Percentiles rank a stretch among this genome's conserved stretches.
phyloP scores from a whole-genome alignment of 2,888 invertebrate genomes.

The Parapristionchus giblindavisi region DNA sequence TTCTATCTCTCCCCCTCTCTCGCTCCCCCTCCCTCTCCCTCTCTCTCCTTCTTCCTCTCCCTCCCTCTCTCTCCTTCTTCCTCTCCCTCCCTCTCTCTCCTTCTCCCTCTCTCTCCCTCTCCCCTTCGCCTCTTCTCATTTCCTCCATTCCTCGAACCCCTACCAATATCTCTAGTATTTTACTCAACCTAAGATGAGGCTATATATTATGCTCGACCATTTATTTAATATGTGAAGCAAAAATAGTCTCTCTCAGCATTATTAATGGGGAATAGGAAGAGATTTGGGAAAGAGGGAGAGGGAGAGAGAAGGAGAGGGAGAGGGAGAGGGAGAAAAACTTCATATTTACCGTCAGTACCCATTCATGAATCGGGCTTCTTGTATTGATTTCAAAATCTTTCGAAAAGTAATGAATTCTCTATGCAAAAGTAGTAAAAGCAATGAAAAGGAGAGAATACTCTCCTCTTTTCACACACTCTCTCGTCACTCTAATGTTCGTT shows the following conservation, averaged over 20 bases:
- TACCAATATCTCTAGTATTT: too few relatives aligned
- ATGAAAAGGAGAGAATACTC: too few relatives aligned
- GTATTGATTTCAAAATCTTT: neutral
- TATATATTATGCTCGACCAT: too few relatives aligned
- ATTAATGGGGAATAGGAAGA: neutral
- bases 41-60: conserved; percentile 5
- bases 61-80: conserved; percentile 31
- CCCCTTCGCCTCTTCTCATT: conserved; percentile 13
- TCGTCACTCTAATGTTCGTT: too few relatives aligned
- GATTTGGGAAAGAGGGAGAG: neutral
- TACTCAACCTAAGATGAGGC: too few relatives aligned
- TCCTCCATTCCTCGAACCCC: too few relatives aligned
- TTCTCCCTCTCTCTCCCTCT: conserved; percentile 16
- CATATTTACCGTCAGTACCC: neutral
- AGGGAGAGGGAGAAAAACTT: conserved; percentile 6
- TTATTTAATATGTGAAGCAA: too few relatives aligned
- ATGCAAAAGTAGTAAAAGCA: too few relatives aligned
- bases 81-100: conserved; percentile 29
- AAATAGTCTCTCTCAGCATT: too few relatives aligned
- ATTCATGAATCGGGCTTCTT: neutral
- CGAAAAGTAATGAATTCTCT: too few relatives aligned
- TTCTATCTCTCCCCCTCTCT: conserved; percentile 2
- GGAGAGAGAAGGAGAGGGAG: conserved; percentile 16
- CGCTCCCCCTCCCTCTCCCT: conserved; percentile 33
- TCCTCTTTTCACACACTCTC: too few relatives aligned